These are phyloP conservation scores for Tachina lurida DNA, from an alignment of 2,888 invertebrate genomes.

Conservation along the genomic window DNA sequence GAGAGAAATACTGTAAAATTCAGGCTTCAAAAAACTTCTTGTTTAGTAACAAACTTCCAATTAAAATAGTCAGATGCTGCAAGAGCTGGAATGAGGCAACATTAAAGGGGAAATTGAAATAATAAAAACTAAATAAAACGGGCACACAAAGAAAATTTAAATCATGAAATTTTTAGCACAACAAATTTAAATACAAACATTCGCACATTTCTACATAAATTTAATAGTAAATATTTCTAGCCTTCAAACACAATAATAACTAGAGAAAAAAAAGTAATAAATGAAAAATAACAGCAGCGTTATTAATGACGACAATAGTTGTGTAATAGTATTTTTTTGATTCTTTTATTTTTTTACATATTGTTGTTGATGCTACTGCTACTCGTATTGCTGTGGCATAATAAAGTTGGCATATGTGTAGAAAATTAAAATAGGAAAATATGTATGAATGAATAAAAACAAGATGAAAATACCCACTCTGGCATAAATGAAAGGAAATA, in stretches of 20 bases:
- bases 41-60: conserved; percentile 43
- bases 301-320: conserved; percentile 56
- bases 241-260: conserved; percentile 37
- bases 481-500: conserved; percentile 21
- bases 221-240: conserved; percentile 42
- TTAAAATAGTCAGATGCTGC: conserved; percentile 44
- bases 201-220: not conserved
- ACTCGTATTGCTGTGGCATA: conserved; percentile 26
- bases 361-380: conserved; percentile 6
- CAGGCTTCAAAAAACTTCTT: not conserved
- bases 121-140: conserved; percentile 26
- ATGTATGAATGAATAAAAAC: not conserved
- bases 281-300: conserved; percentile 37
- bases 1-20: conserved; percentile 11
- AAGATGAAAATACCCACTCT: conserved; percentile 1
- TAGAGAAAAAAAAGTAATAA: conserved; percentile 29
- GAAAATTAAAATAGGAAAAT: conserved; percentile 41
- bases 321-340: conserved; percentile 28
- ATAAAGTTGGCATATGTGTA: conserved; percentile 52
- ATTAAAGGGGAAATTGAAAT: not conserved
- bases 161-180: conserved; percentile 4
- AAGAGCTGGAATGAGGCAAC: conserved; percentile 14
- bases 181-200: not conserved
- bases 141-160: conserved; percentile 33
- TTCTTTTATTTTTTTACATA: not conserved